phyloP scores from a whole-genome alignment of 1,140 invertebrate species.

The Aphidius ervi region DNA sequence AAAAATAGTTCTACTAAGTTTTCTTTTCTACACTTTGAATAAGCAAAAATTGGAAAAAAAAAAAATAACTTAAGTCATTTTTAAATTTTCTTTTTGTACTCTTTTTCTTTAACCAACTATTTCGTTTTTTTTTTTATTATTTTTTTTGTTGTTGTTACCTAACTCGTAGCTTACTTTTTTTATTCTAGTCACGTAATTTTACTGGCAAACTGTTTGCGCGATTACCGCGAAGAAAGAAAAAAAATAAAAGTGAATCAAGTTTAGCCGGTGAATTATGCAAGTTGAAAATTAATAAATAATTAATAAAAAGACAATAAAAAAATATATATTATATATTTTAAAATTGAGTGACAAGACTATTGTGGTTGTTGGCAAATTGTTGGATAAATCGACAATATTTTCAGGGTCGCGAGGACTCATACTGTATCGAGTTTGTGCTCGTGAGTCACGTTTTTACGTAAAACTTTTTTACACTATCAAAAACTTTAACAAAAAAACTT shows the following conservation, averaged over 20 bases:
- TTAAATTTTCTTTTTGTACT: not conserved
- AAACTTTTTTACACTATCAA: too few relatives aligned
- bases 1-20: not conserved
- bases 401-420: not conserved
- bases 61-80: too few relatives aligned
- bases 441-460: too few relatives aligned
- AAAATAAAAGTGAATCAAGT: slow-evolving; percentile 2
- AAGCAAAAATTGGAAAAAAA: not conserved
- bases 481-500: too few relatives aligned
- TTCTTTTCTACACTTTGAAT: slow-evolving; percentile 1
- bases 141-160: too few relatives aligned
- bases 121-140: not conserved
- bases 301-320: not conserved
- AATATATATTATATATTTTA: not conserved
- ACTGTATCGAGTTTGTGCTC: too few relatives aligned
- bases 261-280: slow-evolving; percentile 6
- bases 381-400: not conserved
- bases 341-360: not conserved
- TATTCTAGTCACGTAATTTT: slow-evolving; percentile 14
- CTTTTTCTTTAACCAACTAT: not conserved
- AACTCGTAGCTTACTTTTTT: too few relatives aligned
- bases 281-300: not conserved
- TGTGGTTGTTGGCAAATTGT: not conserved
- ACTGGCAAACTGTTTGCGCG: slow-evolving; percentile 9
- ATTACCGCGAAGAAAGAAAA: slow-evolving; percentile 4